Evolutionary conservation across 92 coral and sea anemone genomes (phyloP), one percentile per base, ranked within the genome.

Genomic region (Scolanthus callimorphus): DNA sequence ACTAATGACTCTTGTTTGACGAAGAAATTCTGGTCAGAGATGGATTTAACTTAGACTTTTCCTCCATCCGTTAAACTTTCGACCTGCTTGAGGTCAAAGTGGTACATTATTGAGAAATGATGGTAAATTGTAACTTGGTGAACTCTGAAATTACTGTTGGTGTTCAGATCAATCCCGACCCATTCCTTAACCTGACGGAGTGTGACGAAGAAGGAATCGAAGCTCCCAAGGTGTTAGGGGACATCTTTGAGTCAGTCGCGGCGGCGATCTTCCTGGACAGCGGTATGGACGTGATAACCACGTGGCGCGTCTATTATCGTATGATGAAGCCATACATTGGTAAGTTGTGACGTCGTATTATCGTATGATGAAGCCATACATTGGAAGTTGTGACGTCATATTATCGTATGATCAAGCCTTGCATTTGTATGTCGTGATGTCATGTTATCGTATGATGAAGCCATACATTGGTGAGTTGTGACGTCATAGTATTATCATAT

Each of bases 201-300:
- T 51, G 59, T 39, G 82, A 70, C 51, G 69, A 71, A 23, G 96
- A 84, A 38, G 95, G 94, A 24, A 63, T 92, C 25, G 98, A 92
- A 53, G 98, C 98, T 2, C 98, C 98, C 0, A 92, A 92, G 51
- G 96, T 90, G 27, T 82, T 92, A 46, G 98, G 98, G 17, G 98
- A 92, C 67, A 76, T 92, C 62, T 92, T 88, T 51, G 98, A 92
- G 59, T 92, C 98, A 4, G 90, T 92, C 17, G 98, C 98, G 59
- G 98, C 96, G 58, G 98, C 98, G 38, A 74, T 92, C 45, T 92
- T 92, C 51, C 29, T 92, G 69, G 98, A 92, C 96, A 88, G 98
- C 81, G 94, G 98, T 71, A 84, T 84, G 96, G 94, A 88, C 59
- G 59, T 92, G 26, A 55, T 65, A 0, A 57, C 65, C 66, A 80